Conservation (phyloP, 2,888 invertebrate species). For the Thumatha senex region DNA sequence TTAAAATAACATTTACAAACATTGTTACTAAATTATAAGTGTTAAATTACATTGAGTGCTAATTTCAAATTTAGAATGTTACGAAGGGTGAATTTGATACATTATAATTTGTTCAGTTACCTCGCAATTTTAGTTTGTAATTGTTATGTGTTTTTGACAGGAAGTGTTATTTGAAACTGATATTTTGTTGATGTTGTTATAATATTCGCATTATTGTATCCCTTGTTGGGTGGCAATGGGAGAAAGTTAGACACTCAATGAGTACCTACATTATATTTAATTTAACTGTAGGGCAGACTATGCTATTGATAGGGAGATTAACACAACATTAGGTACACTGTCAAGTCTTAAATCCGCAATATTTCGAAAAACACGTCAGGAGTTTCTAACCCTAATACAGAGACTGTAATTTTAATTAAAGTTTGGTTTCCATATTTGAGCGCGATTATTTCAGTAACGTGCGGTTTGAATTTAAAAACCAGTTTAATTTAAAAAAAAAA, state of each 20-base stretch:
- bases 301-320: no score
- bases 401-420: no score
- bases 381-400: no score
- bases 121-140: slow-evolving; percentile 11
- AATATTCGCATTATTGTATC: neutral
- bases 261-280: no score
- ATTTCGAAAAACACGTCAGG: no score
- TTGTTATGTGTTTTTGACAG: slow-evolving; percentile 23
- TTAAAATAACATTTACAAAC: slow-evolving; percentile 10
- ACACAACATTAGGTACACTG: no score
- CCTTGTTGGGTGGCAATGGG: neutral
- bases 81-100: slow-evolving; percentile 16
- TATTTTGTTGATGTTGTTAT: slow-evolving; percentile 14
- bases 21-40: slow-evolving; percentile 25
- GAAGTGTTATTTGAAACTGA: slow-evolving; percentile 41
- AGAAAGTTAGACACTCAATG: neutral
- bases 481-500: no score
- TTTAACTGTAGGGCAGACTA: no score
- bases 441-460: no score
- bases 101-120: slow-evolving; percentile 31
- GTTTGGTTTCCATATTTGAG: no score
- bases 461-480: no score
- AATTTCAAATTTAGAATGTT: slow-evolving; percentile 7
- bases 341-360: no score
- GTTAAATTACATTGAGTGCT: slow-evolving; percentile 23